Base-by-base conservation (phyloP, 2,888 invertebrate species). In the Trachelus stipa region DNA sequence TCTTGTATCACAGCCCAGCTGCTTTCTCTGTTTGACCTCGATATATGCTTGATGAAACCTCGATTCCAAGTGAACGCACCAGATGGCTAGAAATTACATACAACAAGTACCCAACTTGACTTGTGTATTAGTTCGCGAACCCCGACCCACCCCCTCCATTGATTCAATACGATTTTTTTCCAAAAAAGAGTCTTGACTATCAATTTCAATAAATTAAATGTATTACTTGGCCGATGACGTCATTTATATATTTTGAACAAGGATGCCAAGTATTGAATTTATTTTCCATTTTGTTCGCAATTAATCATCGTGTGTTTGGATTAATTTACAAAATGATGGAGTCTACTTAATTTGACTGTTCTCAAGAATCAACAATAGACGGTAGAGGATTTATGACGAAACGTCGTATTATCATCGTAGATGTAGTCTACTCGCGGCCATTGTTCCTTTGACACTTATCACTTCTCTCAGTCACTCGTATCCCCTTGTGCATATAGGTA, bases 21-120 rank as follows among this genome's bases (percentile, higher is more conserved):
- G 89, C 90, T 90, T 90, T 90, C 90, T 90, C 89, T 88, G 88
- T 87, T 85, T 87, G 89, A 89, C 90, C 89, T 86, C 87, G 85
- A 90, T 90, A 87, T 85, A 78, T 85, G 80, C 82, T 83, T 84
- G 85, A 87, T 84, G 84, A 83, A 85, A 85, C 82, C 81, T 81
- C 82, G 84, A 85, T 86, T 83, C 81, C 79, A 56, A 56, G 79
- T 76, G 76, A 74, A 15, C 69, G n/a, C 69, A 11, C 73, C 75
- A 76, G 30, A n/a, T 73, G 74, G 74, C 75, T 56, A 56, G 40
- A 56, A 56, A 56, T 56, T 56, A 56, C 40, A 15, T 56, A 56
- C 40, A 56, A 23, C 40, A 56, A 40, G 40, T 56, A 56, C 40
- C 40, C 23, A 6, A 0, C 40, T 40, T 23, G 40, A 23, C 23